Conservation (phyloP, 2,888 invertebrate species). For the Lapara coniferarum region DNA sequence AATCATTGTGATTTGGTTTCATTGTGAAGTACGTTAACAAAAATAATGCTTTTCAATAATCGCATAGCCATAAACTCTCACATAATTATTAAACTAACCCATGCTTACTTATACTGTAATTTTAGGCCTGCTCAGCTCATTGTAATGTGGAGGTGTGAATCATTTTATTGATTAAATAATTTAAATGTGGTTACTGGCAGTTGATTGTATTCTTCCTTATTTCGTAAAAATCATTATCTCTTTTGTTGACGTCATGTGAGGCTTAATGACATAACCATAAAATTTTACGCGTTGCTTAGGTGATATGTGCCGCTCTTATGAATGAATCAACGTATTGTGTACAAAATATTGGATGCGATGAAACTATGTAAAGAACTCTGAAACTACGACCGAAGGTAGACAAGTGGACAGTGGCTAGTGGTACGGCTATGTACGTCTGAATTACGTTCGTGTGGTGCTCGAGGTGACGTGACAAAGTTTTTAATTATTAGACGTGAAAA, state of each 20-base stretch:
- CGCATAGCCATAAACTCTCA: too few species aligned
- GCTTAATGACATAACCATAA: not conserved
- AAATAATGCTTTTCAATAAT: too few species aligned
- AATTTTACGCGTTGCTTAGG: not conserved
- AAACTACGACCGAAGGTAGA: not conserved
- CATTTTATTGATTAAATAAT: too few species aligned
- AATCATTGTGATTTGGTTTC: too few species aligned
- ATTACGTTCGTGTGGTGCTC: constrained; percentile 49
- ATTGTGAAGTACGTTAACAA: too few species aligned
- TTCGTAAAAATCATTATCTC: not conserved
- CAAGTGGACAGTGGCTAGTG: not conserved
- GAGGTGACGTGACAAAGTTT: constrained; percentile 79
- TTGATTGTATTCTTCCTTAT: not conserved
- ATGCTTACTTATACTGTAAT: too few species aligned
- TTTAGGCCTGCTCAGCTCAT: too few species aligned
- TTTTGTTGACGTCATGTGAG: not conserved
- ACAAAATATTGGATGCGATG: not conserved
- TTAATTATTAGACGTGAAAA: constrained; percentile 82
- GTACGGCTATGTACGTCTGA: constrained; percentile 23
- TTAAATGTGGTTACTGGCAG: too few species aligned
- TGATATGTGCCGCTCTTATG: not conserved
- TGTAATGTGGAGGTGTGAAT: too few species aligned
- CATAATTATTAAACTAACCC: too few species aligned
- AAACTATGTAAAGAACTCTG: not conserved
- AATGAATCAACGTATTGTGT: not conserved